Evolutionary conservation across 2,797 vertebrate genomes (phyloP).

Genomic region (Linurgus olivaceus): DNA sequence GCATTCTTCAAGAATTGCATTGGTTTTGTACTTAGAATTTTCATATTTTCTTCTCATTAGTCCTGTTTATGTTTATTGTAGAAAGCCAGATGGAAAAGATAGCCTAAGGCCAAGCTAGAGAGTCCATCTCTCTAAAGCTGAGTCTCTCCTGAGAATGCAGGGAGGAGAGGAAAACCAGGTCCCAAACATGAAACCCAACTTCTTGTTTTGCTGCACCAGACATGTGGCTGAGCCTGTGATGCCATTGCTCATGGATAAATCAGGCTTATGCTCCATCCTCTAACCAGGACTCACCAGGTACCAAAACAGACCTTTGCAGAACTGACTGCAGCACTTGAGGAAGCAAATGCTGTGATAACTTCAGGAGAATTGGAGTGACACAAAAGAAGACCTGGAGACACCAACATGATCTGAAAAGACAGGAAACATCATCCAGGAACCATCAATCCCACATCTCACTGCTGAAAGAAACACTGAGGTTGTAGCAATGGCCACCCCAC

Average conservation of each 20-base stretch:
- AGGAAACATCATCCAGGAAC: not conserved
- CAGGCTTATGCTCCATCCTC: not conserved
- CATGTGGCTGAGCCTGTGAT: not conserved
- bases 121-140: not conserved
- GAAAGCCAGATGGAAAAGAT: not conserved
- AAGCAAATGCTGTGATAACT: not conserved
- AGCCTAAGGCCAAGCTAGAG: not conserved
- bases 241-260: not conserved
- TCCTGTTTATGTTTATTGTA: not conserved
- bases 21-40: not conserved
- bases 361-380: not conserved
- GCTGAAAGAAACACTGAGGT: not conserved
- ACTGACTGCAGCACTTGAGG: not conserved
- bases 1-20: not conserved
- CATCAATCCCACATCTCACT: not conserved
- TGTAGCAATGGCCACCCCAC: not conserved
- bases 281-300: not conserved
- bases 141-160: not conserved
- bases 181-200: not conserved
- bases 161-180: not conserved
- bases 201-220: not conserved
- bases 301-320: not conserved
- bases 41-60: not conserved
- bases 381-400: not conserved
- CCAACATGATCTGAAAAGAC: not conserved